Percentiles rank a stretch among this genome's conserved stretches.
Evolutionary conservation across 92 coral and sea anemone species (phyloP).

Genomic region (Bergia puertoricense): DNA sequence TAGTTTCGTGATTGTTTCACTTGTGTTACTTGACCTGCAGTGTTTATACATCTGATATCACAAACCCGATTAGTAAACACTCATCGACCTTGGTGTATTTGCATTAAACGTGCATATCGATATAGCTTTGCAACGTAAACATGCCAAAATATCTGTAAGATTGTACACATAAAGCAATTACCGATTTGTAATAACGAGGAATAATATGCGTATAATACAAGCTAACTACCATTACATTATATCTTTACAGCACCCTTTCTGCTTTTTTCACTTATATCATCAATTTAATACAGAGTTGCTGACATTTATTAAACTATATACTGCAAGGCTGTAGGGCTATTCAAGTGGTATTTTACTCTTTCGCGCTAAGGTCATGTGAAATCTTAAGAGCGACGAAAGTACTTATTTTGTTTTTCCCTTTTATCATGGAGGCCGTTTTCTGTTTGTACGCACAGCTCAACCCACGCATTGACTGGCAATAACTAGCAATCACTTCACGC

Average conservation of each 20-base stretch:
- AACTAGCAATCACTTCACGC: not conserved
- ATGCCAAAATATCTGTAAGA: not conserved
- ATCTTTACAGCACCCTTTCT: not conserved
- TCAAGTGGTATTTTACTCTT: not conserved
- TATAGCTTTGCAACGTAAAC: not conserved
- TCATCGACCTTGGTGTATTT: not conserved
- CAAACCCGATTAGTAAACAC: not conserved
- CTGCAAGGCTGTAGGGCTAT: not conserved
- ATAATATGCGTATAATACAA: not conserved
- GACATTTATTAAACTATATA: too few species aligned
- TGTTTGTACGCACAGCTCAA: not conserved
- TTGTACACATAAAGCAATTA: not conserved
- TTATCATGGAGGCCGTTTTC: not conserved
- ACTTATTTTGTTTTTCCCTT: not conserved
- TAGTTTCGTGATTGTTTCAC: slow-evolving; percentile 15
- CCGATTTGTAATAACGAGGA: not conserved
- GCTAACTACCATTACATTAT: not conserved
- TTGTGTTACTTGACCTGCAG: not conserved
- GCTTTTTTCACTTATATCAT: not conserved
- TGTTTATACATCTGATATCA: slow-evolving; percentile 1
- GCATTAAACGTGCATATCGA: not conserved
- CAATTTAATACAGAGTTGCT: not conserved
- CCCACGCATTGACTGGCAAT: slow-evolving; percentile 8
- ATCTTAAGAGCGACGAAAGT: not conserved
- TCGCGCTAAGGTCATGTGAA: not conserved